These are phyloP conservation scores for Zoanthus sociatus DNA, from an alignment of 92 coral and sea anemone species.

Conservation along the genomic window DNA sequence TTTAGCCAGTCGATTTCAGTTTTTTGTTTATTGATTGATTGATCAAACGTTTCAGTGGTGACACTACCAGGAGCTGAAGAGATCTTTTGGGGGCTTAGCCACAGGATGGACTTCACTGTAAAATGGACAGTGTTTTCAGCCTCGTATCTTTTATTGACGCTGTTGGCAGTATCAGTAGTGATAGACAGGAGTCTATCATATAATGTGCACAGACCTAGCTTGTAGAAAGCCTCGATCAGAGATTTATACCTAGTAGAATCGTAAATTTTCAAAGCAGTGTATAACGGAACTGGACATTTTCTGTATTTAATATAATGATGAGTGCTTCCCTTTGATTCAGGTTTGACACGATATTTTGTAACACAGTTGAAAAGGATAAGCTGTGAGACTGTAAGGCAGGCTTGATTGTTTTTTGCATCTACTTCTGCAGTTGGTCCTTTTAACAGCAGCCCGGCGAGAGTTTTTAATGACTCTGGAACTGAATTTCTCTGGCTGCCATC, in stretches of 20 bases:
- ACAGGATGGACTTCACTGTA: conserved; percentile 30
- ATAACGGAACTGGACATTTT: conserved; percentile 75
- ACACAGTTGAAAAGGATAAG: conserved; percentile 34
- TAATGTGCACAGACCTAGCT: conserved; percentile 69
- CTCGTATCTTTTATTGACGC: conserved; percentile 56
- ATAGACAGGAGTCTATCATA: conserved; percentile 69
- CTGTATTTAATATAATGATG: conserved; percentile 46
- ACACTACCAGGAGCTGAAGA: not conserved
- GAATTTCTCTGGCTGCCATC: conserved; percentile 35
- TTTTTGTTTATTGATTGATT: not conserved
- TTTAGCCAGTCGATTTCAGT: conserved; percentile 10
- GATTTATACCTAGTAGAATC: conserved; percentile 66
- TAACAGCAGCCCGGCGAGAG: conserved; percentile 34
- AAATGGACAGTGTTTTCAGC: conserved; percentile 46
- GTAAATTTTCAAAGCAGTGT: conserved; percentile 71
- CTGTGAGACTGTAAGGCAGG: conserved; percentile 51
- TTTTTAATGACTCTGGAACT: not conserved
- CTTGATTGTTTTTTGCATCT: conserved; percentile 21
- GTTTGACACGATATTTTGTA: not conserved
- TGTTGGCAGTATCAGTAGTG: conserved; percentile 66
- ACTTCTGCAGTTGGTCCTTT: conserved; percentile 28
- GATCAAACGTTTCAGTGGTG: not conserved
- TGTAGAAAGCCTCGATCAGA: conserved; percentile 65
- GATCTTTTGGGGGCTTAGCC: not conserved
- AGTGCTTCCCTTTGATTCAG: not conserved